Evolutionary conservation across 1,140 invertebrate genomes (phyloP).

Genomic region (Vanessa tameamea): DNA sequence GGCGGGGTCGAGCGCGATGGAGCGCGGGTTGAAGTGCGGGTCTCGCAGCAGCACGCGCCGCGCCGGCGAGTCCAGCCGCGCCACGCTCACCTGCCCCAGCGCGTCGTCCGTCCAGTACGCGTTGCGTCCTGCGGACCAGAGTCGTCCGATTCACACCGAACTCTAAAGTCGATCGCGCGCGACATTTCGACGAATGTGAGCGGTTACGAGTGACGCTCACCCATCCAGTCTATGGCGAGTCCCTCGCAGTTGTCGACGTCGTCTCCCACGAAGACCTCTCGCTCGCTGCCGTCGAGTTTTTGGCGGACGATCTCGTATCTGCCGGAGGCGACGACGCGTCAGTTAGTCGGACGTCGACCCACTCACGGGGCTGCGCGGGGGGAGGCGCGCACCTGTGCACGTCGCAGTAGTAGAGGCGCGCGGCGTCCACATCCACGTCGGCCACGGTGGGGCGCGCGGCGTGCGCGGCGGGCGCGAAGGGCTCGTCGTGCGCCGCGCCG

Average conservation of each 20-base stretch:
- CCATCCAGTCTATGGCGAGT: constrained; percentile 89
- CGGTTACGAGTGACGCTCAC: constrained; percentile 38
- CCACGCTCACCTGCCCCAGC: constrained; percentile 83
- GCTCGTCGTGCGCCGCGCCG: constrained; percentile 68
- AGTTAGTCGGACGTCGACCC: background rate
- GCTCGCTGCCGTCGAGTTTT: constrained; percentile 86
- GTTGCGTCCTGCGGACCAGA: constrained; percentile 80
- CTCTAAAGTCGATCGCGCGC: too few relatives aligned
- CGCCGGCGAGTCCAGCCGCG: constrained; percentile 80
- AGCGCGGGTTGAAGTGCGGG: constrained; percentile 82
- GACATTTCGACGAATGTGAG: background rate
- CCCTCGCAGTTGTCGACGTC: constrained; percentile 86
- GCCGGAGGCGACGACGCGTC: background rate
- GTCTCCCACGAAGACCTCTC: constrained; percentile 83
- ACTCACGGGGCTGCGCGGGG: background rate
- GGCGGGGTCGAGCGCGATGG: constrained; percentile 86
- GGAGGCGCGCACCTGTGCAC: constrained; percentile 69
- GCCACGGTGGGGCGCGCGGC: constrained; percentile 83
- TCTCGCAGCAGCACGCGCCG: constrained; percentile 81
- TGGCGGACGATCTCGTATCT: constrained; percentile 87
- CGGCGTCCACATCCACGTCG: constrained; percentile 85
- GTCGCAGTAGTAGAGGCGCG: constrained; percentile 87
- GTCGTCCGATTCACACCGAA: too few relatives aligned
- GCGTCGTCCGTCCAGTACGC: constrained; percentile 91
- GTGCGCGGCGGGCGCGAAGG: constrained; percentile 85